Base-by-base conservation (phyloP, 2,113 vertebrate species). In the Bambusicola thoracicus region DNA sequence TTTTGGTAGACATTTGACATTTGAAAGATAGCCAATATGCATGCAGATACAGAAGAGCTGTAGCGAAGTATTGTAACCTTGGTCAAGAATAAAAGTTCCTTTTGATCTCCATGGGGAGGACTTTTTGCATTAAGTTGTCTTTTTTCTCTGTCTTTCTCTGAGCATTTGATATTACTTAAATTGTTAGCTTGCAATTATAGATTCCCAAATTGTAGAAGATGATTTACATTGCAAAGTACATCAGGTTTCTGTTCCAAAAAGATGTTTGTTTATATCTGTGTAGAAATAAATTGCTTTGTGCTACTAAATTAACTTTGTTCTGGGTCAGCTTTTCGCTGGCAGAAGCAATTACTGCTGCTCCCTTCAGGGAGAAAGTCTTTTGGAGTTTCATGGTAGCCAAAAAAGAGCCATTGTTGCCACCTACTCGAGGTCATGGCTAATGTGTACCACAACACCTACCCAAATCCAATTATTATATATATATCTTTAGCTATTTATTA, bases 21-120 rank as follows among this genome's bases (percentile, higher is more conserved):
- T 96, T 96, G 90, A 82, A 85, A 94, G 85, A 80, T 59, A 66
- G 84, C 83, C 2, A 40, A 80, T 87, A 87, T 94, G 92, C 93
- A 92, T 85, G 67, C 34, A 49, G 49, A 67, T 51, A 66, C 76
- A 51, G 85, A 87, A 87, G 61, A 83, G 51, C 82, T 70, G 20
- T 67, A 83, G 87, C 65, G 51, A 63, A 59, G 77, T 90, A 59
- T 63, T 85, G 32, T 89, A 70, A 85, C 79, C 89, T 92, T 77
- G 81, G 68, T 16, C 13, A 34, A 51, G 68, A 82, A 83, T 87
- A 27, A 70, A 91, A 69, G 85, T 92, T 93, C 69, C 43, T 67
- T 95, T 91, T 93, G 62, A 46, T 87, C 82, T 89, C 87, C 72
- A 43, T 1, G 6, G 51, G 82, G 77, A 83, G 87, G 72, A 75